phyloP scores from a whole-genome alignment of 2,888 invertebrate genomes.

The Lasius platythorax region DNA sequence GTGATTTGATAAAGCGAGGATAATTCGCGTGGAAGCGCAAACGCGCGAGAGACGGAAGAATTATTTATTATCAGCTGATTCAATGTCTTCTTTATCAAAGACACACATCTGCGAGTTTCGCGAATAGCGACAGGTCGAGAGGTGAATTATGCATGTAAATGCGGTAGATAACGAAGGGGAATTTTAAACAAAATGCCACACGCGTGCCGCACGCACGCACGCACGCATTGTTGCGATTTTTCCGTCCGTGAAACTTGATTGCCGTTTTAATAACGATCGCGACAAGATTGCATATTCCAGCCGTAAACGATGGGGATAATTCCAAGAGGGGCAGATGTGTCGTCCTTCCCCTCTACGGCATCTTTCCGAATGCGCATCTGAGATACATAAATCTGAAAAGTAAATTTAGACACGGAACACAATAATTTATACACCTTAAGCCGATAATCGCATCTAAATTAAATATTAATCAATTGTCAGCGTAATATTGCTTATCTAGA shows the following conservation, averaged over 20 bases:
- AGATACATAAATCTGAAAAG: neutral
- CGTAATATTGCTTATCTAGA: neutral
- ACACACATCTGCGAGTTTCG: slow-evolving; percentile 33
- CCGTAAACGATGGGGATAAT: slow-evolving; percentile 25
- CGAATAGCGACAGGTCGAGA: slow-evolving; percentile 11
- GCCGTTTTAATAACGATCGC: slow-evolving; percentile 29
- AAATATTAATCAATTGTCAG: neutral
- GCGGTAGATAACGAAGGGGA: slow-evolving; percentile 22
- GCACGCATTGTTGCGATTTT: slow-evolving; percentile 3
- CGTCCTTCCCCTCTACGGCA: neutral
- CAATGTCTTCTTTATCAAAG: slow-evolving; percentile 13
- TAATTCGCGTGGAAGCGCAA: slow-evolving; percentile 4
- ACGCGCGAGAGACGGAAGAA: neutral
- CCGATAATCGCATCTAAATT: neutral
- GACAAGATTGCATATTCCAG: slow-evolving; percentile 9
- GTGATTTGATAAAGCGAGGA: neutral
- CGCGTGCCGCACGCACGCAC: neutral
- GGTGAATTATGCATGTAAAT: slow-evolving; percentile 21
- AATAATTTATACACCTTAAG: neutral
- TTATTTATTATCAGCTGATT: slow-evolving; percentile 25
- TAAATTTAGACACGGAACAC: neutral
- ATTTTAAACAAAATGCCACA: slow-evolving; percentile 15
- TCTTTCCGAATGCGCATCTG: neutral
- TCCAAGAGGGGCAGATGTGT: slow-evolving; percentile 19
- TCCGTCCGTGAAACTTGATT: slow-evolving; percentile 39